Evolutionary conservation across 2,797 vertebrate species (phyloP).

Genomic region (Hylomyscus alleni): DNA sequence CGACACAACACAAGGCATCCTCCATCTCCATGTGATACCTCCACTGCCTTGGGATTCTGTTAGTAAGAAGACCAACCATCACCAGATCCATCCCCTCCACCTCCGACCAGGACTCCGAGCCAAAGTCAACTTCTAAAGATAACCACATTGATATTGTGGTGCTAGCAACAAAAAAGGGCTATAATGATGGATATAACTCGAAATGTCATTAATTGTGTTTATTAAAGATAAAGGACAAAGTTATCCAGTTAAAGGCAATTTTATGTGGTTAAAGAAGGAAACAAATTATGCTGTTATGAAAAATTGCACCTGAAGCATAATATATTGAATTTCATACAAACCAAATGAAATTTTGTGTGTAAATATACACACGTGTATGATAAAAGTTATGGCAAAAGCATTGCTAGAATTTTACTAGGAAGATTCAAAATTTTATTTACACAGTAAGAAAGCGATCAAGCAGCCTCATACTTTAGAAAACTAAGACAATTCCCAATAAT

Average conservation of each 20-base stretch:
- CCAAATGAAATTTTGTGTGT: neutral
- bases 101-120: neutral
- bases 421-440: constrained; percentile 14
- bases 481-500: neutral
- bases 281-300: neutral
- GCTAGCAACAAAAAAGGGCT: neutral
- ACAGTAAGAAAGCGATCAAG: constrained; percentile 1
- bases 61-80: neutral
- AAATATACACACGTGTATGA: neutral
- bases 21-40: neutral
- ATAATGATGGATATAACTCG: neutral
- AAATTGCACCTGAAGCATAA: neutral
- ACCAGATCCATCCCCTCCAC: neutral
- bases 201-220: constrained; percentile 23
- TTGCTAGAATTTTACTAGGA: neutral
- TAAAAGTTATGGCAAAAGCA: neutral
- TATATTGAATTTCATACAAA: neutral
- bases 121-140: neutral
- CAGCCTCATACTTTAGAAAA: neutral
- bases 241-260: neutral
- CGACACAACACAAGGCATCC: neutral
- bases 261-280: constrained; percentile 4
- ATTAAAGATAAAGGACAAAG: neutral
- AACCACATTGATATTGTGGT: neutral
- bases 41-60: neutral